These are phyloP conservation scores for Acropternis orthonyx DNA, from an alignment of 2,797 vertebrate genomes.

Conservation along the genomic window DNA sequence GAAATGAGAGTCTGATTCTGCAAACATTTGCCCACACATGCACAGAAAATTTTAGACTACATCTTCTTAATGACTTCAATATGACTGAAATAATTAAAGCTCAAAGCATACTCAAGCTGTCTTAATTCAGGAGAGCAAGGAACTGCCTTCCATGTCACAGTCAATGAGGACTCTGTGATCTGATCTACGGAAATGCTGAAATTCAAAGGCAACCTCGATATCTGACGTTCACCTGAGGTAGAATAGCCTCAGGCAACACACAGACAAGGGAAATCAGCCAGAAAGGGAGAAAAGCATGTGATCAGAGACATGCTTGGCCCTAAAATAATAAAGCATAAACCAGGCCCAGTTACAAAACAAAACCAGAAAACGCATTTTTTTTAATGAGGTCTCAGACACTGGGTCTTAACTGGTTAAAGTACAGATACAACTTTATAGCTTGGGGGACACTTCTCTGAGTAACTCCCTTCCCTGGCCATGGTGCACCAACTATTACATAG, in stretches of 20 bases:
- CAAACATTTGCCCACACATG: not conserved
- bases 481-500: not conserved
- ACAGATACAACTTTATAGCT: not conserved
- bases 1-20: not conserved
- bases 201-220: not conserved
- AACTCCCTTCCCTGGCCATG: not conserved
- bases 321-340: not conserved
- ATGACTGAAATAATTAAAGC: constrained; percentile 8
- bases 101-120: not conserved
- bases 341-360: not conserved
- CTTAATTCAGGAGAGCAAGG: not conserved
- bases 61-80: not conserved
- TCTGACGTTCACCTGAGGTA: not conserved
- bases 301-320: not conserved
- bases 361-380: not conserved
- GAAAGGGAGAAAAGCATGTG: not conserved
- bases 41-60: not conserved
- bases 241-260: not conserved
- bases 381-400: not conserved
- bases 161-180: not conserved
- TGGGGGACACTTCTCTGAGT: not conserved
- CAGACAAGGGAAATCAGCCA: not conserved
- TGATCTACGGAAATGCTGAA: not conserved
- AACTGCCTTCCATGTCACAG: not conserved
- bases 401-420: not conserved